Conservation (phyloP, 2,888 invertebrate species). For the Galeruca laticollis region DNA sequence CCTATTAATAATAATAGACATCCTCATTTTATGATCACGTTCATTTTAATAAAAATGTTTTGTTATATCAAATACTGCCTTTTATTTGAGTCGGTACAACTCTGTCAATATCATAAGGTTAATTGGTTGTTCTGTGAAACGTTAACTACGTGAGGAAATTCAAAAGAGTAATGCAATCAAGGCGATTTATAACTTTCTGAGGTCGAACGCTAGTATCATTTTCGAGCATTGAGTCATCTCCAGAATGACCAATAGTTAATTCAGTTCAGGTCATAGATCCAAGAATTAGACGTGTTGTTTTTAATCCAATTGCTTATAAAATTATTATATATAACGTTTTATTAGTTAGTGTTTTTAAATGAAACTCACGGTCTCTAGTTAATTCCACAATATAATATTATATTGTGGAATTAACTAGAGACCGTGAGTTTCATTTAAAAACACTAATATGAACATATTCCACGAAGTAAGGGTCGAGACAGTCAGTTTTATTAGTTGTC, state of each 20-base stretch:
- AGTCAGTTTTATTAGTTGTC: no score
- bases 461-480: no score
- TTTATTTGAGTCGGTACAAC: neutral
- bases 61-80: no score
- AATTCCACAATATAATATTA: no score
- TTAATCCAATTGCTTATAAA: neutral
- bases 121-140: conserved; percentile 29
- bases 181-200: conserved; percentile 27
- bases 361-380: no score
- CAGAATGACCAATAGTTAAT: conserved; percentile 12
- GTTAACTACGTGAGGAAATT: conserved; percentile 35
- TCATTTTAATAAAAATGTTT: no score
- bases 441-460: no score
- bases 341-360: no score
- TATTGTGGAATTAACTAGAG: no score
- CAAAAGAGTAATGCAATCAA: conserved; percentile 28
- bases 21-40: no score
- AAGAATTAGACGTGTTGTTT: conserved; percentile 6
- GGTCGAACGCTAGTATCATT: conserved; percentile 14
- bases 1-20: neutral
- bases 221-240: conserved; percentile 14
- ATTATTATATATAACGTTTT: no score
- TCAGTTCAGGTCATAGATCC: conserved; percentile 10
- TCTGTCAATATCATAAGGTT: conserved; percentile 21
- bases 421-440: no score